Evolutionary conservation across 2,113 vertebrate genomes (phyloP).

Genomic region (Oncorhynchus clarkii): DNA sequence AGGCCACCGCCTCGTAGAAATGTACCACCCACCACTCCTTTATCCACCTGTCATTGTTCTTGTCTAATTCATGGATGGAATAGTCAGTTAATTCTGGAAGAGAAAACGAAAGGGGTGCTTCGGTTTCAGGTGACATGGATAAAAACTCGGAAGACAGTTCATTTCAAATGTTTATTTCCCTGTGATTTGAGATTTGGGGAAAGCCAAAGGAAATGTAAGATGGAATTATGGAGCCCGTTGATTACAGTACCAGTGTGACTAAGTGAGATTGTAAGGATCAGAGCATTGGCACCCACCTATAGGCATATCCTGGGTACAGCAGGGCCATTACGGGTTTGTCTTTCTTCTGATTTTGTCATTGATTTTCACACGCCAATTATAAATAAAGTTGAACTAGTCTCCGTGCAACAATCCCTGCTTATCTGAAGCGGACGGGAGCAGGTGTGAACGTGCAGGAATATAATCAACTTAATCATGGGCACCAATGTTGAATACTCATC

Average conservation of each 20-base stretch:
- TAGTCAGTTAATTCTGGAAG: conserved; percentile 28
- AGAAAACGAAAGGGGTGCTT: conserved; percentile 13
- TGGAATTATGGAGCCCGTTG: background rate
- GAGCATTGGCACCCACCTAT: background rate
- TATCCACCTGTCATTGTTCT: conserved; percentile 58
- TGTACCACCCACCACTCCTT: conserved; percentile 51
- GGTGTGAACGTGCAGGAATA: conserved; percentile 53
- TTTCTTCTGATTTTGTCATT: conserved; percentile 21
- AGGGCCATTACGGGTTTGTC: conserved; percentile 12
- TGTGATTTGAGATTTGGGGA: background rate
- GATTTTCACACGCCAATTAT: conserved; percentile 19
- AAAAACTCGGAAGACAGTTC: conserved; percentile 10
- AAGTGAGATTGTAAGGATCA: background rate
- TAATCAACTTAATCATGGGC: conserved; percentile 51
- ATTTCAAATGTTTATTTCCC: background rate
- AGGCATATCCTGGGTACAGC: background rate
- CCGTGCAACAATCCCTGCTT: conserved; percentile 38
- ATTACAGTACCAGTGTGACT: background rate
- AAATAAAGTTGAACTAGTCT: conserved; percentile 36
- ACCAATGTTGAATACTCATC: conserved; percentile 41
- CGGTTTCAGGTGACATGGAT: background rate
- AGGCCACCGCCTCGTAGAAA: conserved; percentile 56
- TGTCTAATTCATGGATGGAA: conserved; percentile 55
- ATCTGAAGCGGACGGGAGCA: conserved; percentile 44
- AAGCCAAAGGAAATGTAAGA: background rate